These are phyloP conservation scores for Nesidiocoris tenuis DNA, from an alignment of 2,888 invertebrate species.

Conservation along the genomic window DNA sequence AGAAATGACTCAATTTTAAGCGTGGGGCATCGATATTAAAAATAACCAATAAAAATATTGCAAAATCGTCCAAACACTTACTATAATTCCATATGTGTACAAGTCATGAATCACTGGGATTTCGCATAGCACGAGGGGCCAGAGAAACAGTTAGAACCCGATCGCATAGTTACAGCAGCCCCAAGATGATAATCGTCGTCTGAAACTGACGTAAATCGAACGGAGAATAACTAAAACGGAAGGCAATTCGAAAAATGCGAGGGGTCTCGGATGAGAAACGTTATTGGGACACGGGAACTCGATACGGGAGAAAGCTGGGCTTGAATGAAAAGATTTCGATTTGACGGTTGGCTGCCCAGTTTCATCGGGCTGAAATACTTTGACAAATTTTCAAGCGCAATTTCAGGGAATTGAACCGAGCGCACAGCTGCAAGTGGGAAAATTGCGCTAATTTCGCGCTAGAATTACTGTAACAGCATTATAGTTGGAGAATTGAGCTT, in stretches of 20 bases:
- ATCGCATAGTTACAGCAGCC: slow-evolving; percentile 15
- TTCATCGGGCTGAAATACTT: too few relatives aligned
- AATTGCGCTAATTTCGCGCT: slow-evolving; percentile 23
- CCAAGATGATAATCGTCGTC: slow-evolving; percentile 6
- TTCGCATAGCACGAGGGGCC: slow-evolving; percentile 7
- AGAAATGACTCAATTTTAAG: too few relatives aligned
- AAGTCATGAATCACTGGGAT: slow-evolving; percentile 26
- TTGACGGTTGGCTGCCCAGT: background rate
- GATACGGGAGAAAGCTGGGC: slow-evolving; percentile 31
- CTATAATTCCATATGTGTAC: slow-evolving; percentile 40
- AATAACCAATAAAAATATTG: background rate
- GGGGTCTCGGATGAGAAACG: background rate
- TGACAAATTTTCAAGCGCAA: background rate
- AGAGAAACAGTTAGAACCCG: slow-evolving; percentile 9
- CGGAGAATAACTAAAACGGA: background rate
- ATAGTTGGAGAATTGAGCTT: slow-evolving; percentile 31
- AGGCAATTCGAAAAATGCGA: background rate
- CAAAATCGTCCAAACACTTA: slow-evolving; percentile 2
- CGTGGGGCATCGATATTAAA: too few relatives aligned
- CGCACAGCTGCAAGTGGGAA: too few relatives aligned
- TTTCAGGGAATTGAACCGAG: background rate
- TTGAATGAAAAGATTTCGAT: background rate
- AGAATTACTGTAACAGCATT: slow-evolving; percentile 8
- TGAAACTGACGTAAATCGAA: slow-evolving; percentile 7
- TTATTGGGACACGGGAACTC: slow-evolving; percentile 33